Evolutionary conservation across 2,888 invertebrate genomes (phyloP).

Genomic region (Listrodromus nycthemerus): DNA sequence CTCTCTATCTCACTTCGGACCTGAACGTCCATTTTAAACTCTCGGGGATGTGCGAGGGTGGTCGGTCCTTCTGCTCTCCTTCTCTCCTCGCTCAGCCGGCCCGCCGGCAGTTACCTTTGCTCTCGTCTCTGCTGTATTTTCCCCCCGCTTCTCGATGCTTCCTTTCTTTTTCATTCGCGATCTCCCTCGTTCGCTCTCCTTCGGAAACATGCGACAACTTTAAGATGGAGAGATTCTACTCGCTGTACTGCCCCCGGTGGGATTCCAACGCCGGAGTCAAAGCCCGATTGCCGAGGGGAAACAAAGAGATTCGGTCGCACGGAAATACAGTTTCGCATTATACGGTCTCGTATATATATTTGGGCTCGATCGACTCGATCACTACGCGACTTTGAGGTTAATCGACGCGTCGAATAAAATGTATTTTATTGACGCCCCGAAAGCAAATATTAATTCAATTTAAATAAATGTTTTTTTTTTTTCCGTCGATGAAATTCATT

Average conservation of each 20-base stretch:
- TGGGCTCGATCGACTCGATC: background rate
- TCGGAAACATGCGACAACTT: slow-evolving; percentile 27
- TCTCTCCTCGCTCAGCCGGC: slow-evolving; percentile 40
- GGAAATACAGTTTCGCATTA: background rate
- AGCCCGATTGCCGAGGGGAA: slow-evolving; percentile 59
- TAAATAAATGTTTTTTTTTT: no score
- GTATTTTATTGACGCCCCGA: background rate
- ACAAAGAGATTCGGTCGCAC: slow-evolving; percentile 60
- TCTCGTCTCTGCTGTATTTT: slow-evolving; percentile 19
- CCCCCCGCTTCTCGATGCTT: background rate
- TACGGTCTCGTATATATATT: background rate
- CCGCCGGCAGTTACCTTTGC: slow-evolving; percentile 53
- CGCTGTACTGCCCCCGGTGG: slow-evolving; percentile 38
- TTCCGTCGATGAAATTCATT: no score
- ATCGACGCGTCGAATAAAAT: background rate
- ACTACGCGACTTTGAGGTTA: background rate
- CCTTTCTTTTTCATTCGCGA: slow-evolving; percentile 1
- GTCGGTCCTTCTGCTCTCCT: slow-evolving; percentile 59
- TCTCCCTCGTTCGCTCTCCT: slow-evolving; percentile 18
- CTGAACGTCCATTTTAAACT: slow-evolving; percentile 9
- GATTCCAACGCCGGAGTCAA: slow-evolving; percentile 52
- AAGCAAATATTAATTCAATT: no score
- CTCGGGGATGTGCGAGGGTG: slow-evolving; percentile 65
- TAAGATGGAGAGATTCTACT: slow-evolving; percentile 16
- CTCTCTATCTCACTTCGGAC: slow-evolving; percentile 39